Conservation (phyloP, 2,113 vertebrate species). For the Megalops atlanticus region DNA sequence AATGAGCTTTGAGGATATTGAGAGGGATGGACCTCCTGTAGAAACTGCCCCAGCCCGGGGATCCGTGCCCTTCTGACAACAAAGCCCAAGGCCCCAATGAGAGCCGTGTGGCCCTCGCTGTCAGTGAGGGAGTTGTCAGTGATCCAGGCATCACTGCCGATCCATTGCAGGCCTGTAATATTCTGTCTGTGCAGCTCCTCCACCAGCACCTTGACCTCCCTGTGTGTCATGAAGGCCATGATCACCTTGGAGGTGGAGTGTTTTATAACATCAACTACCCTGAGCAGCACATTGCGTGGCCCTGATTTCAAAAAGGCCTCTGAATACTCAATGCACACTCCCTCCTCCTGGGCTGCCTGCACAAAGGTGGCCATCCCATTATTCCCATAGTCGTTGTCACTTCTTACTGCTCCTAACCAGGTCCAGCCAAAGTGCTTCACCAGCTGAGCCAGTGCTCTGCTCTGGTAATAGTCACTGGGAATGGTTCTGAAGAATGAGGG, state of each 20-base stretch:
- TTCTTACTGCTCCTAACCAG: slow-evolving; percentile 49
- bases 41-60: slow-evolving; percentile 38
- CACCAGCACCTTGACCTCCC: slow-evolving; percentile 66
- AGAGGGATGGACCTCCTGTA: slow-evolving; percentile 12
- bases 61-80: slow-evolving; percentile 28
- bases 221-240: slow-evolving; percentile 63
- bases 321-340: slow-evolving; percentile 67
- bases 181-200: slow-evolving; percentile 62
- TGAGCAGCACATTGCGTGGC: slow-evolving; percentile 50
- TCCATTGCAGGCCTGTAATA: slow-evolving; percentile 66
- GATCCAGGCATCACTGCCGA: slow-evolving; percentile 73
- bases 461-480: slow-evolving; percentile 54
- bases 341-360: slow-evolving; percentile 56
- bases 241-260: slow-evolving; percentile 63
- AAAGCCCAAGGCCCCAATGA: slow-evolving; percentile 60
- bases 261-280: slow-evolving; percentile 63
- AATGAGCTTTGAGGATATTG: slow-evolving; percentile 18
- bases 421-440: slow-evolving; percentile 54
- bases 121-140: slow-evolving; percentile 59
- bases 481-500: slow-evolving; percentile 57
- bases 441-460: slow-evolving; percentile 47
- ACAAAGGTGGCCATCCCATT: slow-evolving; percentile 56
- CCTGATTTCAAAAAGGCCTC: slow-evolving; percentile 15
- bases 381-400: slow-evolving; percentile 51
- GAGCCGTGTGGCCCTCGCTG: slow-evolving; percentile 57